Evolutionary conservation across 2,888 invertebrate genomes (phyloP), one percentile per base, ranked within the genome.

Genomic region (Cephalotes varians): DNA sequence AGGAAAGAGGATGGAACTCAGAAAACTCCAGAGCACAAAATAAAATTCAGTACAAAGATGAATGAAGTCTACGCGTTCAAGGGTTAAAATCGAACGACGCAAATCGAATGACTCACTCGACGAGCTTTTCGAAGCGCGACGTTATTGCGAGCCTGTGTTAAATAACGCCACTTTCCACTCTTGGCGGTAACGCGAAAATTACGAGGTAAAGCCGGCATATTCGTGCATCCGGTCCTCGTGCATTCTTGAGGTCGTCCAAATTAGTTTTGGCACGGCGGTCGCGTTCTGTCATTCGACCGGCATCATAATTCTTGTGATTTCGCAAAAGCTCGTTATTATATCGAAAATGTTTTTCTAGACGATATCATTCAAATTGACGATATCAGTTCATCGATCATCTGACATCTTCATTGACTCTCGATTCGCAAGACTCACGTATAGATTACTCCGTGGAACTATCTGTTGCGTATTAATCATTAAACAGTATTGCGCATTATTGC

Each of bases 291-390:
- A 84, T 90, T 93, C 89, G 88, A 87, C 88, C 85, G 85, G 85
- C 84, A 89, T 88, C 86, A 87, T 92, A 90, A 90, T 91, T 88
- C 86, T 84, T 76, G 12, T 9, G 54, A 83, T 92, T 88, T 90
- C 88, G 88, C 82, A 88, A 92, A 56, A 88, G 74, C 21, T 51
- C 76, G 60, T 83, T 85, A 81, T 84, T 87, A 37, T 28, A 76
- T 49, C 65, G 76, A 82, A 73, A 25, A 62, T 44, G 76, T 62
- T 80, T 80, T 72, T 49, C 28, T 25, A 49, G 34, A 47, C 6
- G 25, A 80, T 6, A 64, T 69, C 69, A 5, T 21, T 64, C 37
- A 12, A 44, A 77, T 65, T 9, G 12, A 9, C 6, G 7, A 56
- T 28, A 44, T 49, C 10, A n/a, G 7, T 44, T 18, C 64, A 10